These are phyloP conservation scores for Spea hammondii DNA, from an alignment of 2,797 vertebrate species.

Conservation along the genomic window DNA sequence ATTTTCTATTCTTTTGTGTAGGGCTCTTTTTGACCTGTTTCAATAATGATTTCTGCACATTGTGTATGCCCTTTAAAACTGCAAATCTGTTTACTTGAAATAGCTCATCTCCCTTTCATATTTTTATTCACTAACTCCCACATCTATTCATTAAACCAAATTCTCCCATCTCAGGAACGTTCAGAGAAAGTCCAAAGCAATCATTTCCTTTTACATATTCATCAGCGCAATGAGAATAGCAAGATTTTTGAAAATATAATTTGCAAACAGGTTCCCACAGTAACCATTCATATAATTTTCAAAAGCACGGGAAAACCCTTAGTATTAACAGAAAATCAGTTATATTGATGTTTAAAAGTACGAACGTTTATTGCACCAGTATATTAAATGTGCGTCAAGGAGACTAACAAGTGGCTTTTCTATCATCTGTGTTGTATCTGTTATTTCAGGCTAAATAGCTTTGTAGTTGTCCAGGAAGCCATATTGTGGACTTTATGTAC, in stretches of 20 bases:
- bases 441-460: too few relatives aligned
- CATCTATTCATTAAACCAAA: constrained; percentile 50
- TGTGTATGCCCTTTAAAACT: constrained; percentile 45
- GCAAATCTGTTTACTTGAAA: constrained; percentile 46
- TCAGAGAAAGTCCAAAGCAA: constrained; percentile 48
- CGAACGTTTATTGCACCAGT: too few relatives aligned
- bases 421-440: too few relatives aligned
- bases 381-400: too few relatives aligned
- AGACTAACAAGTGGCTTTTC: too few relatives aligned
- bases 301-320: too few relatives aligned
- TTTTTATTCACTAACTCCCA: constrained; percentile 43
- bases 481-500: too few relatives aligned
- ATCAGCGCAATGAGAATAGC: constrained; percentile 41
- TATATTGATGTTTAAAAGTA: too few relatives aligned
- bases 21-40: constrained; percentile 34
- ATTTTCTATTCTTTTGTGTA: constrained; percentile 47
- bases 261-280: constrained; percentile 43
- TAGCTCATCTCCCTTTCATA: constrained; percentile 27
- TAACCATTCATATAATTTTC: constrained; percentile 16
- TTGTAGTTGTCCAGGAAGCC: too few relatives aligned
- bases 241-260: constrained; percentile 47
- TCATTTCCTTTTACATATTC: constrained; percentile 47
- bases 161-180: constrained; percentile 47
- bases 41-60: constrained; percentile 32
- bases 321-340: too few relatives aligned